A percentile compares a stretch with the other conserved stretches of the same genome.
phyloP scores from a whole-genome alignment of 2,888 invertebrate species.

The Microplitis manilae region DNA sequence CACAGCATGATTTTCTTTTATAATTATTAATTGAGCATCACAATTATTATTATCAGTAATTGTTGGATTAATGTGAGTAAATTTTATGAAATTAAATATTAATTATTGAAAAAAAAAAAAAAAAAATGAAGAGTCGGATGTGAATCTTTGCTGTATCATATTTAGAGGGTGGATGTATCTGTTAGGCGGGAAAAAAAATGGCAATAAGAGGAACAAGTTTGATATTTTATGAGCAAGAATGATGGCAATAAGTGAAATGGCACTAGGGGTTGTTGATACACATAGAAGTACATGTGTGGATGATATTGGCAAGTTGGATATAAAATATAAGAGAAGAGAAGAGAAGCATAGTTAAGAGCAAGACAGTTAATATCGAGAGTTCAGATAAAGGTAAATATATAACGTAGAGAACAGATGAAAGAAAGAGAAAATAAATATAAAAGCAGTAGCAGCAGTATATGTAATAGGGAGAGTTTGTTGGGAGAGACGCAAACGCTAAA shows the following conservation, averaged over 20 bases:
- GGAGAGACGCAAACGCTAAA: conserved; percentile 67
- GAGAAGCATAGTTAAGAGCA: not conserved
- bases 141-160: not conserved
- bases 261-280: not conserved
- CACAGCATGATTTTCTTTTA: too few relatives aligned
- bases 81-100: too few relatives aligned
- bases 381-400: not conserved
- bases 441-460: conserved; percentile 33
- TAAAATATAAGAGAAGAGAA: not conserved
- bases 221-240: not conserved
- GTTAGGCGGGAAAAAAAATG: not conserved
- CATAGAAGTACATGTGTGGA: not conserved
- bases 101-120: not conserved
- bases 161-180: not conserved
- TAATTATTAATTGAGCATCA: too few relatives aligned
- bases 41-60: too few relatives aligned
- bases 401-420: conserved; percentile 21
- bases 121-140: not conserved
- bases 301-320: not conserved
- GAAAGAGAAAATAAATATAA: conserved; percentile 1
- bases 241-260: not conserved
- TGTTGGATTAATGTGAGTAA: too few relatives aligned
- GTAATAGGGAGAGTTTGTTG: conserved; percentile 34
- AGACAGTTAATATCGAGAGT: not conserved
- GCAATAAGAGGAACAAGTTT: not conserved